These are phyloP conservation scores for Sparidentex hasta DNA, from an alignment of 2,797 vertebrate genomes.

Conservation along the genomic window DNA sequence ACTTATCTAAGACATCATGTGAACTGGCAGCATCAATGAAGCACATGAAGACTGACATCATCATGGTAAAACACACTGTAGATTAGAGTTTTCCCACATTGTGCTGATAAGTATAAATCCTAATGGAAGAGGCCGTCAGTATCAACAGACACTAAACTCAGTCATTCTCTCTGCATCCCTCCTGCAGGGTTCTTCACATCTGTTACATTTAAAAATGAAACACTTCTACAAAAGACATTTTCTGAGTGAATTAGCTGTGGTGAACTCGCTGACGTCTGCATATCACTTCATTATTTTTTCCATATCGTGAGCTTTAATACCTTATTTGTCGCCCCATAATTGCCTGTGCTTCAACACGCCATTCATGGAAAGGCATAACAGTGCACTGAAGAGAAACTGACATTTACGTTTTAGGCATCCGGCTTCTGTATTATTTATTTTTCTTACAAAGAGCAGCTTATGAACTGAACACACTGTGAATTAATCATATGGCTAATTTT, in stretches of 20 bases:
- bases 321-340: conserved; percentile 40
- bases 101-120: conserved; percentile 8
- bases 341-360: conserved; percentile 27
- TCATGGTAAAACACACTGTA: not conserved
- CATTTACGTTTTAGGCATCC: conserved; percentile 35
- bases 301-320: conserved; percentile 8
- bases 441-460: conserved; percentile 26
- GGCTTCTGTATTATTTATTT: not conserved
- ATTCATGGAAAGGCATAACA: conserved; percentile 20
- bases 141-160: conserved; percentile 28
- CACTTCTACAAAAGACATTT: conserved; percentile 26
- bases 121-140: not conserved
- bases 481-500: conserved; percentile 47
- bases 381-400: conserved; percentile 23
- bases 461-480: conserved; percentile 32
- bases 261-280: conserved; percentile 31
- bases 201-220: conserved; percentile 31
- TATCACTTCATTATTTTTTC: conserved; percentile 22
- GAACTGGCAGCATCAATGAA: not conserved
- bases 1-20: not conserved
- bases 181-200: not conserved
- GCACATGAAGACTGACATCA: not conserved
- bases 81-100: conserved; percentile 10
- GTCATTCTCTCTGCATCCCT: conserved; percentile 23
- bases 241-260: conserved; percentile 30